phyloP scores from a whole-genome alignment of 2,888 invertebrate genomes.

The Aelia acuminata region DNA sequence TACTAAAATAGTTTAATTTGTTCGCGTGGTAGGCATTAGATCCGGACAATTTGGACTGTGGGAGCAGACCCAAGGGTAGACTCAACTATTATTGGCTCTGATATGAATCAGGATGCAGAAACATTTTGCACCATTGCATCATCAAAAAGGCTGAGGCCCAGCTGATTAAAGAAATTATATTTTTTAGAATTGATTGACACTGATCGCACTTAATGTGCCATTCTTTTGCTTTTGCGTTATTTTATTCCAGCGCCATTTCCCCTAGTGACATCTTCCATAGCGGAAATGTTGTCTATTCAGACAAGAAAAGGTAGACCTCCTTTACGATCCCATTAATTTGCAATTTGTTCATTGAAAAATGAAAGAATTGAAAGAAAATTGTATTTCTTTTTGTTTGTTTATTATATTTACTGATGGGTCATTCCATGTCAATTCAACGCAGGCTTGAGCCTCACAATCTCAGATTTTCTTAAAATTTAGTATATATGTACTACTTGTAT shows the following conservation, averaged over 20 bases:
- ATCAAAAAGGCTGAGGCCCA: not conserved
- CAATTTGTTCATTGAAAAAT: too few species aligned
- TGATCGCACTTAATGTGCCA: not conserved
- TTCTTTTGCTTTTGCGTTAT: not conserved
- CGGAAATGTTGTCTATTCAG: not conserved
- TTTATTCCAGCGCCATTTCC: not conserved
- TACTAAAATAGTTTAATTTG: too few species aligned
- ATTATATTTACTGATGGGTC: too few species aligned
- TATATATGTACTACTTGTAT: too few species aligned
- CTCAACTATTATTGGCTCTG: not conserved
- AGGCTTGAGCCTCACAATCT: too few species aligned
- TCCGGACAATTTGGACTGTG: not conserved
- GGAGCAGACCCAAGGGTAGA: not conserved
- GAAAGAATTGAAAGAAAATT: too few species aligned
- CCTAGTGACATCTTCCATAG: not conserved
- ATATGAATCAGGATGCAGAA: not conserved
- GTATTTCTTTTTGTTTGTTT: too few species aligned
- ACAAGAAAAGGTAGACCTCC: not conserved
- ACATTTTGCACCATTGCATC: not conserved
- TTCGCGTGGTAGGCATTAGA: too few species aligned
- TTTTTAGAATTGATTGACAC: constrained; percentile 1
- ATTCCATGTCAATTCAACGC: too few species aligned
- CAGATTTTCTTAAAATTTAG: too few species aligned
- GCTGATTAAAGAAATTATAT: not conserved
- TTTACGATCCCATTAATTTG: too few species aligned